A percentile compares a stretch with the other conserved stretches of the same genome.
Evolutionary conservation across 1,140 invertebrate species (phyloP).

Genomic region (Hylaeus anthracinus): DNA sequence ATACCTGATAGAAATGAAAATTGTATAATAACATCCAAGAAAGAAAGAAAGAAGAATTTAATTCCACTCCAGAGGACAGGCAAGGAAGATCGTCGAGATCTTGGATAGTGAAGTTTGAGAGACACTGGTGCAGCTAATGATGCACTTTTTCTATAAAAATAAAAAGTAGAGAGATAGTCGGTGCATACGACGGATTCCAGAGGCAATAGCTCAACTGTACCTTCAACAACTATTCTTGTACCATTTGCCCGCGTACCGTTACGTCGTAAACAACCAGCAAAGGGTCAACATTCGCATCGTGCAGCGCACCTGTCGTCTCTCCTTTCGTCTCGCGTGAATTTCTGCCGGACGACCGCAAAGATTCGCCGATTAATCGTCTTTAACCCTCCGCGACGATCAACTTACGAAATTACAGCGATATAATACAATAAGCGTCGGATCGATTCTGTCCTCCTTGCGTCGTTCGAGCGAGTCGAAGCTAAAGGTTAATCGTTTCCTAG

Average conservation of each 20-base stretch:
- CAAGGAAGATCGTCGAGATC: too few relatives aligned
- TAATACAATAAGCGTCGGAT: neutral
- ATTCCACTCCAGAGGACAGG: too few relatives aligned
- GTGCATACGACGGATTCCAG: neutral
- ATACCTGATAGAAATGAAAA: too few relatives aligned
- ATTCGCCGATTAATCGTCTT: neutral
- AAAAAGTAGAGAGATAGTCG: neutral
- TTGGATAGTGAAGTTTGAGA: too few relatives aligned
- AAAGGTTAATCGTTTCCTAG: slow-evolving; percentile 27
- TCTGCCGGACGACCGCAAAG: neutral
- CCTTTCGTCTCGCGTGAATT: slow-evolving; percentile 6
- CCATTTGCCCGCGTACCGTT: slow-evolving; percentile 36
- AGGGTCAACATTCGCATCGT: slow-evolving; percentile 42
- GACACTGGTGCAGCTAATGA: neutral
- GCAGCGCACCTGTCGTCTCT: slow-evolving; percentile 23
- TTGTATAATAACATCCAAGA: too few relatives aligned
- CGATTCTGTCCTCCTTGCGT: neutral
- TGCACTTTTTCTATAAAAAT: slow-evolving; percentile 6
- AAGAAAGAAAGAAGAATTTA: too few relatives aligned
- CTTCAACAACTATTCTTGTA: slow-evolving; percentile 28
- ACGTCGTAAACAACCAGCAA: slow-evolving; percentile 19
- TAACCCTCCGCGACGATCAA: neutral
- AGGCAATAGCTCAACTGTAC: slow-evolving; percentile 9
- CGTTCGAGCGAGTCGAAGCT: neutral
- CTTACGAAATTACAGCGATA: neutral